Conservation (phyloP, 2,113 vertebrate species). For the Nothocercus julius region DNA sequence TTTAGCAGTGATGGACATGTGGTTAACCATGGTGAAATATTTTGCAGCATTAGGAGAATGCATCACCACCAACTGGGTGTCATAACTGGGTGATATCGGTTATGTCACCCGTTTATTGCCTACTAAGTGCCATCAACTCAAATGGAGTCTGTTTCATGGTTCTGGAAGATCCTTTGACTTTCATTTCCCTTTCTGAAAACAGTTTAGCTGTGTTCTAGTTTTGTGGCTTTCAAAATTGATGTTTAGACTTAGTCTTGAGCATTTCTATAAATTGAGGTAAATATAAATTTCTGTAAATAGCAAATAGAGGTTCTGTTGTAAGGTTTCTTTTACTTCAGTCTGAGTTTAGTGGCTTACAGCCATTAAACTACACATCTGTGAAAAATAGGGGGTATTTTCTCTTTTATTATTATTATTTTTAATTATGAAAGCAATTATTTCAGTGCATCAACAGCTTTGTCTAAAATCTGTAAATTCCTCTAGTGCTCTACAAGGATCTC, state of each 20-base stretch:
- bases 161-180: neutral
- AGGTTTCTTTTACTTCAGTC: neutral
- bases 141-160: neutral
- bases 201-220: neutral
- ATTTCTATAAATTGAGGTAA: neutral
- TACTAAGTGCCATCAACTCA: neutral
- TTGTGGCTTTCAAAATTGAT: neutral
- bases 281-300: too few relatives aligned
- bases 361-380: neutral
- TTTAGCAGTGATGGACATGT: neutral
- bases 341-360: neutral
- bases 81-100: too few relatives aligned
- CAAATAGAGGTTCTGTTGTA: neutral
- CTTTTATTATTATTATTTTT: neutral
- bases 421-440: neutral
- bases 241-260: neutral
- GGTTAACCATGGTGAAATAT: neutral
- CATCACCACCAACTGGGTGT: neutral
- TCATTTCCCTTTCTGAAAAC: neutral
- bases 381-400: neutral
- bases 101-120: neutral
- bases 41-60: neutral
- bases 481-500: neutral
- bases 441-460: neutral
- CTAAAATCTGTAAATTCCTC: neutral